Percentiles rank a stretch among this genome's conserved stretches.
Evolutionary conservation across 2,888 invertebrate species (phyloP).

Genomic region (Megalurothrips usitatus): DNA sequence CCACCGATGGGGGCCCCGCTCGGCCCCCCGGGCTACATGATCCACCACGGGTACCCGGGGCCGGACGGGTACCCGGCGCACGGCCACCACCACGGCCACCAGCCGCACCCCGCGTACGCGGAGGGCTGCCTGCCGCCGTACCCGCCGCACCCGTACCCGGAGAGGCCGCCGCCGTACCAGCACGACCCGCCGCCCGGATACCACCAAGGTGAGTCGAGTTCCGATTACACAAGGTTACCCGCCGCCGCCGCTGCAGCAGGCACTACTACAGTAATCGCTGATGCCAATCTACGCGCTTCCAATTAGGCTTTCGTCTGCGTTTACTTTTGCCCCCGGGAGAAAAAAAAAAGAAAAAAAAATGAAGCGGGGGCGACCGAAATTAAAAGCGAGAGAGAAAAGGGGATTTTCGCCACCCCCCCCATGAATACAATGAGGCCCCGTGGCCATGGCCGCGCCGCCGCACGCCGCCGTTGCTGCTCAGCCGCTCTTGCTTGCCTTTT

Average conservation of each 20-base stretch:
- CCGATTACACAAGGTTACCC: not conserved
- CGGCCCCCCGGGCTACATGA: not conserved
- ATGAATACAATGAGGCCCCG: too few species aligned
- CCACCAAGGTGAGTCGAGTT: not conserved
- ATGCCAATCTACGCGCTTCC: not conserved
- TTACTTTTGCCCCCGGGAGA: too few species aligned
- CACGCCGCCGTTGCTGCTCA: too few species aligned
- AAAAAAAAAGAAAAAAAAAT: too few species aligned
- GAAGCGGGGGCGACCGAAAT: too few species aligned
- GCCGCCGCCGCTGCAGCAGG: not conserved
- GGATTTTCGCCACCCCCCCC: too few species aligned
- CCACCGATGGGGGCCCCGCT: slow-evolving; percentile 3
- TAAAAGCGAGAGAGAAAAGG: too few species aligned
- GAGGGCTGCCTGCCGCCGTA: slow-evolving; percentile 9
- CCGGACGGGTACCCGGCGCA: not conserved
- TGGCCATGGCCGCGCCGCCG: too few species aligned
- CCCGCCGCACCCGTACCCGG: slow-evolving; percentile 1
- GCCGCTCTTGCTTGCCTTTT: too few species aligned
- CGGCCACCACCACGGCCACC: not conserved
- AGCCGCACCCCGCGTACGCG: not conserved
- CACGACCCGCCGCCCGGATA: slow-evolving; percentile 1
- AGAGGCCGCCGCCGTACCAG: slow-evolving; percentile 6
- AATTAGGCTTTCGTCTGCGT: too few species aligned
- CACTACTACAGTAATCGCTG: not conserved
- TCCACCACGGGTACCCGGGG: not conserved